Percentiles rank a stretch among this genome's conserved stretches.
phyloP scores from a whole-genome alignment of 2,113 vertebrate genomes.

The Dipodomys ordii region DNA sequence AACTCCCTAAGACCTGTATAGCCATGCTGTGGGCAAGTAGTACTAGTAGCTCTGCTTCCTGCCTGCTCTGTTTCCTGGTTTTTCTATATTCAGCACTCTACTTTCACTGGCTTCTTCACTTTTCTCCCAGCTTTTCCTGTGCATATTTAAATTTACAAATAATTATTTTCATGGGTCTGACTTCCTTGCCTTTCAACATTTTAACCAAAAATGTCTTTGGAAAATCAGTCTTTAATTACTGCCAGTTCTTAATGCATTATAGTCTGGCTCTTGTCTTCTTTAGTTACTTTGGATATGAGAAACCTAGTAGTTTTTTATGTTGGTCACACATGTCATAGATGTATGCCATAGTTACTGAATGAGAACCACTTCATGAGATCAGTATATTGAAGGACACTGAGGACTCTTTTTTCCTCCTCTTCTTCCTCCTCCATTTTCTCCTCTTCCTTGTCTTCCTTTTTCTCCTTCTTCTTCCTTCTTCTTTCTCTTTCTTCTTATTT shows the following conservation, averaged over 20 bases:
- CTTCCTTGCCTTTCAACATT: background rate
- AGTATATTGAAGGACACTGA: background rate
- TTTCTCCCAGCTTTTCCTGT: background rate
- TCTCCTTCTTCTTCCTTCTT: too few relatives aligned
- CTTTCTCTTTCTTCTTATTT: too few relatives aligned
- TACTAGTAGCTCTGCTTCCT: background rate
- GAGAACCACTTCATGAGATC: background rate
- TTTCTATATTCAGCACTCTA: background rate
- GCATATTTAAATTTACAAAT: background rate
- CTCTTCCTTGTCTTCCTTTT: background rate
- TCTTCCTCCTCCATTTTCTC: too few relatives aligned
- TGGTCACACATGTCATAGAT: background rate
- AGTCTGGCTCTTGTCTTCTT: background rate
- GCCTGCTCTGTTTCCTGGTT: background rate
- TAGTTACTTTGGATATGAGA: background rate
- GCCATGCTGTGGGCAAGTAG: fast-evolving
- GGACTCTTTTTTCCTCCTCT: background rate
- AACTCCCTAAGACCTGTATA: background rate
- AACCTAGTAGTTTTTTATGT: background rate
- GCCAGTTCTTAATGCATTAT: slow-evolving; percentile 17
- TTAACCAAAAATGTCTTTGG: background rate
- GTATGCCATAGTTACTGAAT: background rate
- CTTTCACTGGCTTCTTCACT: background rate
- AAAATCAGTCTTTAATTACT: background rate
- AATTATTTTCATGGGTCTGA: background rate